Conservation (phyloP, 2,888 invertebrate genomes). For the Spisula subtruncata region DNA sequence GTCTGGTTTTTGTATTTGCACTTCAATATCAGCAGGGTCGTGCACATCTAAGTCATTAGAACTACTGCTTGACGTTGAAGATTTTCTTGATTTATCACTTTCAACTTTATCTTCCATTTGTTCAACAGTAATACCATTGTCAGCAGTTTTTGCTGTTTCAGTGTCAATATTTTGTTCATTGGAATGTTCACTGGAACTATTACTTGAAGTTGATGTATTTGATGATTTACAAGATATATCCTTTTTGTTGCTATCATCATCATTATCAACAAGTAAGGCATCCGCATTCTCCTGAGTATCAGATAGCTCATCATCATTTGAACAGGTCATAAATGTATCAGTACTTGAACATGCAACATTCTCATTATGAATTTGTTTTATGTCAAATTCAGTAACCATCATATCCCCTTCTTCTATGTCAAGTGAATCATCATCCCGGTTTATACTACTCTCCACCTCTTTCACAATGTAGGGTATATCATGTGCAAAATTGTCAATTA, state of each 20-base stretch:
- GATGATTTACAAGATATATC: background rate
- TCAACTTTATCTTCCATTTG: background rate
- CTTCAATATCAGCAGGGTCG: background rate
- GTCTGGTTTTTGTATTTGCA: background rate
- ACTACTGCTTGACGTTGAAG: background rate
- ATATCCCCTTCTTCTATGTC: background rate
- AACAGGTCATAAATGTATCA: conserved; percentile 25
- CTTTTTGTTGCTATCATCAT: background rate
- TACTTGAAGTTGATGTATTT: background rate
- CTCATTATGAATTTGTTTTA: conserved; percentile 24
- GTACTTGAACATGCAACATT: conserved; percentile 26
- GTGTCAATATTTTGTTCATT: background rate
- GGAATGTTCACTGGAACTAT: background rate
- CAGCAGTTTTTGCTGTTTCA: background rate
- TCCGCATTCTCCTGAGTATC: conserved; percentile 20
- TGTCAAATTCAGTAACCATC: background rate
- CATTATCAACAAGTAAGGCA: background rate
- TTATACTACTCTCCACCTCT: conserved; percentile 48
- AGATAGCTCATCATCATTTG: conserved; percentile 29
- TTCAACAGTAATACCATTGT: background rate
- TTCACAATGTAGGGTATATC: conserved; percentile 54
- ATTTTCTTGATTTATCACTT: background rate
- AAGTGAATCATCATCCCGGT: conserved; percentile 29
- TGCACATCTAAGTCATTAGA: background rate
- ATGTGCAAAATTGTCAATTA: conserved; percentile 39